These are phyloP conservation scores for Apoderus coryli DNA, from an alignment of 2,888 invertebrate species.

Conservation along the genomic window DNA sequence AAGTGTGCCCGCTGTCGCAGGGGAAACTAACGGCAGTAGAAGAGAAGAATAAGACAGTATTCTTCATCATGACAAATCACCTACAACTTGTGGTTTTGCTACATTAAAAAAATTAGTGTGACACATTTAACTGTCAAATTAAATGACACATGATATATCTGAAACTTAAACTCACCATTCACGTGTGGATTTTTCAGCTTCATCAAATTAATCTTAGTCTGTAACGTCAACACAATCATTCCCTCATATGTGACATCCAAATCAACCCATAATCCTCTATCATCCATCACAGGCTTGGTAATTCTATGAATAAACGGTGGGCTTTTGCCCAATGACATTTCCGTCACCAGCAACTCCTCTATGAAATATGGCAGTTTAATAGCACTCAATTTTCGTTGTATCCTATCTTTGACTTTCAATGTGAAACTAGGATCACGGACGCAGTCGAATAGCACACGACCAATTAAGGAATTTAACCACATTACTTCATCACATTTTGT, in stretches of 20 bases:
- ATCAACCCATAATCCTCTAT: conserved; percentile 80
- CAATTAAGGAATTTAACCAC: conserved; percentile 68
- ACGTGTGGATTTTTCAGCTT: conserved; percentile 37
- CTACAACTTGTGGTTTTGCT: no score
- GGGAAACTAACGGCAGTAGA: no score
- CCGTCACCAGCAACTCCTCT: conserved; percentile 63
- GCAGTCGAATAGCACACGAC: conserved; percentile 70
- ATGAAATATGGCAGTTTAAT: conserved; percentile 83
- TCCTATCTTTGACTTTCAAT: conserved; percentile 54
- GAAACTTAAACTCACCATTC: conserved; percentile 19
- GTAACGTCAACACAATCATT: conserved; percentile 63
- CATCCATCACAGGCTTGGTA: conserved; percentile 53
- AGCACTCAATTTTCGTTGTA: conserved; percentile 74
- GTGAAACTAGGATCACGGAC: conserved; percentile 58
- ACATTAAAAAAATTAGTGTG: no score
- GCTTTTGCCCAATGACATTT: conserved; percentile 55
- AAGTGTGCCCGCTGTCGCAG: no score
- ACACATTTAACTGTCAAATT: no score
- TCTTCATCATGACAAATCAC: no score
- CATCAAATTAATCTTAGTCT: conserved; percentile 77
- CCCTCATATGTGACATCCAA: conserved; percentile 70
- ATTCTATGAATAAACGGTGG: conserved; percentile 51
- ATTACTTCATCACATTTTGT: conserved; percentile 33
- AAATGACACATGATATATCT: no score
- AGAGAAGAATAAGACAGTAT: no score